Evolutionary conservation across 1,140 invertebrate species (phyloP), one percentile per base, ranked within the genome.

Genomic region (Nephila pilipes): DNA sequence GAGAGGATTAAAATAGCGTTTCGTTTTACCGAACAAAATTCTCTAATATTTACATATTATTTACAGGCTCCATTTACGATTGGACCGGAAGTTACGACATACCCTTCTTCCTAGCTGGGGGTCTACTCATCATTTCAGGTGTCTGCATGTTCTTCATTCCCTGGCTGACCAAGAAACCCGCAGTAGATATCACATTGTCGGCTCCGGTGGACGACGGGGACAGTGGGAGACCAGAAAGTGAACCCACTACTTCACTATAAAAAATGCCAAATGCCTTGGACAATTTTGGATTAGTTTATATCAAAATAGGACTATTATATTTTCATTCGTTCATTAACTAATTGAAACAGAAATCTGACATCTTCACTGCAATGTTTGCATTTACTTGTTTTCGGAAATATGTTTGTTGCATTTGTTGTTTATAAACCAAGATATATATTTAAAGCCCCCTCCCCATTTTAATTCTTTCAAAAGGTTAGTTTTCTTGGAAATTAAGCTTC

Each of bases 51-150:
- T 58, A 2, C 20, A 58, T 58, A 3, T 69, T 29, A 18, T 83
- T 83, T 83, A 14, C 97, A 94, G 99, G 99, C 89, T 97, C 97
- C 57, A 97, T 99, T 36, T 99, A 97, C 94, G 99, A 99, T 95
- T 96, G 97, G 0, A 99, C 98, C 0, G 95, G 97, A 92, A 97
- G 97, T 94, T 99, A 99, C 95, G 97, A 97, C 94, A 96, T 98
- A 29, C 97, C 99, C 29, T 99, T 99, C 95, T 98, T 97, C 95
- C 97, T 99, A 96, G 99, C 98, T 58, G 98, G 98, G 57, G 97
- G 96, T 0, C 97, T 99, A 95, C 98, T 99, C 95, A 96, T 97
- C 10, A 95, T 98, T 6, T 97, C 98, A 22, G 98, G 98, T 3
- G 46, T 94, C 36, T 91, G 93, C 55, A 93, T 80, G 3, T 94